Evolutionary conservation across 53 echinoderm and acorn worm species (phyloP).

Genomic region (Astropecten irregularis): DNA sequence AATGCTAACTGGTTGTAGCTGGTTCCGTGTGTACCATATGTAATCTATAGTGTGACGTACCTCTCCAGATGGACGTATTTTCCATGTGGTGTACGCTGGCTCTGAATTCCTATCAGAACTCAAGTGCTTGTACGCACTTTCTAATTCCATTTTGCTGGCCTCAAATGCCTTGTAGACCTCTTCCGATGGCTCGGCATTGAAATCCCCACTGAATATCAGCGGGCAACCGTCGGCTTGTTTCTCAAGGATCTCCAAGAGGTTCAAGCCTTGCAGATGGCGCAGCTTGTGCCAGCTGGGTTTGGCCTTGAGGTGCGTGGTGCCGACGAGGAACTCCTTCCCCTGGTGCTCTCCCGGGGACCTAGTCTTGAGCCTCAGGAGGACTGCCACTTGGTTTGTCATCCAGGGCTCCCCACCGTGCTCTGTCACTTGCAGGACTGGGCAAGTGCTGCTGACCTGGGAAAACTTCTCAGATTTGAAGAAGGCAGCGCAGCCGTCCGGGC

Average conservation of each 20-base stretch:
- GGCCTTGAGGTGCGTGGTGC: conserved; percentile 94
- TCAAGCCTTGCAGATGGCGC: conserved; percentile 77
- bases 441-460: conserved; percentile 48
- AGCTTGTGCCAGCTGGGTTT: conserved; percentile 80
- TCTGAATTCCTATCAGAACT: conserved; percentile 66
- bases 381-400: conserved; percentile 84
- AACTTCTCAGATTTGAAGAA: conserved; percentile 88
- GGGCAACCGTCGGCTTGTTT: conserved; percentile 55
- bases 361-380: conserved; percentile 67
- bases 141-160: conserved; percentile 59
- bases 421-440: conserved; percentile 59
- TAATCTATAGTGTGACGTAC: conserved; percentile 97
- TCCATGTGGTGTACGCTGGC: conserved; percentile 94
- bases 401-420: conserved; percentile 26
- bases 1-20: conserved; percentile 54
- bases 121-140: conserved; percentile 76
- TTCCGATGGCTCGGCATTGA: conserved; percentile 89
- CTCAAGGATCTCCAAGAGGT: conserved; percentile 70
- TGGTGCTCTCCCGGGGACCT: neutral
- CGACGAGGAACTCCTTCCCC: conserved; percentile 73
- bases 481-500: conserved; percentile 94
- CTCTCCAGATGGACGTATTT: conserved; percentile 84
- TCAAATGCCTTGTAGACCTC: conserved; percentile 75
- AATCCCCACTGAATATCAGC: conserved; percentile 85
- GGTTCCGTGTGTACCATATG: conserved; percentile 79